Evolutionary conservation across 2,113 vertebrate species (phyloP), one percentile per base, ranked within the genome.

Genomic region (Leptocoma aspasia): DNA sequence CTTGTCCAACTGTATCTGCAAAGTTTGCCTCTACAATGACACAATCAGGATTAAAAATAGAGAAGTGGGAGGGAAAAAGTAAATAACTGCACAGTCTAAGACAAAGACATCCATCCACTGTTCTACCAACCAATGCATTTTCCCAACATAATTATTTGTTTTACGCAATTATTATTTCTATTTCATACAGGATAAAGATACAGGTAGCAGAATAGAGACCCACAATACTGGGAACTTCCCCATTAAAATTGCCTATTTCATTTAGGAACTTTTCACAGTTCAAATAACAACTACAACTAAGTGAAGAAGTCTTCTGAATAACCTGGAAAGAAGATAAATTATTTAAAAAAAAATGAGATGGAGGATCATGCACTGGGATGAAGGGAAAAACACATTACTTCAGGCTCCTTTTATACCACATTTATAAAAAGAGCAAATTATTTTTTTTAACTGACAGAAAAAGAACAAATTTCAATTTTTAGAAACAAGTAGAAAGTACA

Each of bases 21-120:
- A 56, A 41, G 5, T 12, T 53, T 61, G 4, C 28, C 28, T 50
- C 26, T 37, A 42, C 22, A 63, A 44, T 11, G 22, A 61, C 37
- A 41, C 9, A 26, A 20, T 39, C 53, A 73, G 8, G 4, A 7
- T 69, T 59, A 89, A 28, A 69, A 66, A 53, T 10, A 41, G 57
- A 64, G 31, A 4, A 2, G 2, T 4, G 3, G 2, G 3, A 19
- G 2, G 7, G 5, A 4, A 27, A 15, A 49, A 47, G 3, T 9
- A 63, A 72, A 1, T n/a, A 41, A 44, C 3, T 45, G 13, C 31
- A 17, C 13, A 53, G 24, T 37, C 31, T n/a, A 27, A 26, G 24
- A 50, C 21, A 92, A 84, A 45, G 22, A 28, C 50, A 93, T 45
- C 9, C 31, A 83, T 57, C 20, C 35, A 23, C 56, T 41, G 3